Evolutionary conservation across 2,888 invertebrate species (phyloP), one percentile per base, ranked within the genome.

Genomic region (Diarsia rubi): DNA sequence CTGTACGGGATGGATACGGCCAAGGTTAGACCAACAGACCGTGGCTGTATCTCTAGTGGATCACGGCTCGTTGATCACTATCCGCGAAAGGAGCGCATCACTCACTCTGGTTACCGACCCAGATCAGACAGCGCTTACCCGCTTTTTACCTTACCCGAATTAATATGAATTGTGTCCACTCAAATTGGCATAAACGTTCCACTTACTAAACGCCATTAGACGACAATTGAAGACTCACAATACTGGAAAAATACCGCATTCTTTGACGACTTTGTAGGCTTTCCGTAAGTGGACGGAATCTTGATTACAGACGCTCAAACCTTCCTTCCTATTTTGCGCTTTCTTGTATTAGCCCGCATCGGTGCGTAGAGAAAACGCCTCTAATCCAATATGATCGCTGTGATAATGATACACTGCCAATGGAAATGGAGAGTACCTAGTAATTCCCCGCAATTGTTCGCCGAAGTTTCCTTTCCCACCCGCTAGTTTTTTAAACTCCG

Each of bases 21-120:
- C 95, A 96, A 96, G 96, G 96, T 95, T 94, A 91, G 90, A 84
- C 85, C 93, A 92, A 87, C 93, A 94, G 96, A 96, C 95, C 96
- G 95, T 95, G 92, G 91, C 94, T 89, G 88, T 86, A 91, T 91
- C 93, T 93, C 91, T 83, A 90, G 90, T 82, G 47, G 87, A 91
- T 86, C 93, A 94, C 93, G 95, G 93, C 93, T 95, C 95, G 95
- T 92, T 94, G 94, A 83, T 86, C 90, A 88, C 91, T 91, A 89
- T 88, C 90, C 91, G 93, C 92, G 93, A 95, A 94, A 95, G 93
- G 92, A 93, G 92, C 91, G 88, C 91, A 90, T 86, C 82, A 80
- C 77, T 86, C 87, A 83, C 81, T 81, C 79, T 69, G 91, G 88
- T 88, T 90, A 91, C 92, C 94, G 95, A 93, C 94, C 94, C 93